Conservation (phyloP, 2,888 invertebrate species). For the Agapostemon virescens region DNA sequence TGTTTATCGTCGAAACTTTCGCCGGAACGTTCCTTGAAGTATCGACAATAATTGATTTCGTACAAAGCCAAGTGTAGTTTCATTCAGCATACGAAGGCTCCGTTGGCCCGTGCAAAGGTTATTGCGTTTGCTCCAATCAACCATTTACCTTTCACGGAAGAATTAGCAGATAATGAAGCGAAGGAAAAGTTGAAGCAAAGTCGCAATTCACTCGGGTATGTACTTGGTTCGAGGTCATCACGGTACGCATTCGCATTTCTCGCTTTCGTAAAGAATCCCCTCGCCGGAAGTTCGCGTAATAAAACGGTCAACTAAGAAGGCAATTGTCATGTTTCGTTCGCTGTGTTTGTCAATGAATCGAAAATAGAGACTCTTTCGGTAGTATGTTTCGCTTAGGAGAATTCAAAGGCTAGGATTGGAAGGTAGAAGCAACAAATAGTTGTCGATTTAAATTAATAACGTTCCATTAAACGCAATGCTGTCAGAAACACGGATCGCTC, state of each 20-base stretch:
- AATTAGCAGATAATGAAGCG: constrained; percentile 42
- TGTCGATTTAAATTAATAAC: neutral
- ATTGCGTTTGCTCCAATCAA: constrained; percentile 40
- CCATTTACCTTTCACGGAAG: constrained; percentile 35
- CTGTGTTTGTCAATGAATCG: constrained; percentile 27
- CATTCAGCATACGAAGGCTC: neutral
- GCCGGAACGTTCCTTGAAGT: neutral
- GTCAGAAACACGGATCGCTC: neutral
- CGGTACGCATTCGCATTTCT: constrained; percentile 28
- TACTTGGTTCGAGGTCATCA: constrained; percentile 36
- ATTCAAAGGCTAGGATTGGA: neutral
- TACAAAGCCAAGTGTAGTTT: constrained; percentile 10
- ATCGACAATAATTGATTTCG: constrained; percentile 21
- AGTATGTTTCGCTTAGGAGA: neutral
- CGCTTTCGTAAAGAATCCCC: constrained; percentile 29
- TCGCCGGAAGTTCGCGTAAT: constrained; percentile 5
- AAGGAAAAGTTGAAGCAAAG: constrained; percentile 37
- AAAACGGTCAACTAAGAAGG: constrained; percentile 15
- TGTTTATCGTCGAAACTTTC: constrained; percentile 8
- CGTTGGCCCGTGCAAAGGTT: constrained; percentile 12
- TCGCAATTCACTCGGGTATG: constrained; percentile 37
- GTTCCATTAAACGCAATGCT: neutral
- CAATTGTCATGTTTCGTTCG: constrained; percentile 25
- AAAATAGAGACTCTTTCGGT: neutral
- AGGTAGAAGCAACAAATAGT: neutral